phyloP scores from a whole-genome alignment of 53 echinoderm and acorn worm species.

The Crossaster papposus region DNA sequence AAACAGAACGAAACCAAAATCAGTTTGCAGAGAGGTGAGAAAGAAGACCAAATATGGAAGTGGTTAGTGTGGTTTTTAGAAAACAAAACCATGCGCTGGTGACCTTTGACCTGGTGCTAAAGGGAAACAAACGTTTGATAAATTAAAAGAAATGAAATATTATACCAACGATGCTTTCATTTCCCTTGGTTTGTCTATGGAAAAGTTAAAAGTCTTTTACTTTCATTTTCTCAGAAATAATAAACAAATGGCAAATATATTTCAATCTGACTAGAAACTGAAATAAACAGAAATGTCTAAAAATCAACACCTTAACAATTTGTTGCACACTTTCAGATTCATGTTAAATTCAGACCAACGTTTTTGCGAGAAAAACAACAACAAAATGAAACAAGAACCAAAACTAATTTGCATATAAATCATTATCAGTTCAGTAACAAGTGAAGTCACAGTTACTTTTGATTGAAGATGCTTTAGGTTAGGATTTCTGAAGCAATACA shows the following conservation, averaged over 20 bases:
- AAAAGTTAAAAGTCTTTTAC: background rate
- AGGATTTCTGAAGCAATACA: background rate
- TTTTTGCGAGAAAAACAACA: too few relatives aligned
- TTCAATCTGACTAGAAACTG: background rate
- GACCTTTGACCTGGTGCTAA: background rate
- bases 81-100: conserved; percentile 1
- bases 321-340: background rate
- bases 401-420: too few relatives aligned
- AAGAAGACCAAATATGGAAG: conserved; percentile 9
- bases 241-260: background rate
- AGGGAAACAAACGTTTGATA: background rate
- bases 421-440: too few relatives aligned
- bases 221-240: background rate
- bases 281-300: background rate
- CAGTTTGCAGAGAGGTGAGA: conserved; percentile 1
- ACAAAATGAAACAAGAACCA: too few relatives aligned
- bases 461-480: background rate
- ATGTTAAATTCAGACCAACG: background rate
- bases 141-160: background rate
- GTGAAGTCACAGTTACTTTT: too few relatives aligned
- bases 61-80: background rate
- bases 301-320: background rate
- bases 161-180: background rate
- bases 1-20: conserved; percentile 49
- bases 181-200: background rate